Conservation (phyloP, 2,797 vertebrate genomes). For the Hemitrygon akajei region DNA sequence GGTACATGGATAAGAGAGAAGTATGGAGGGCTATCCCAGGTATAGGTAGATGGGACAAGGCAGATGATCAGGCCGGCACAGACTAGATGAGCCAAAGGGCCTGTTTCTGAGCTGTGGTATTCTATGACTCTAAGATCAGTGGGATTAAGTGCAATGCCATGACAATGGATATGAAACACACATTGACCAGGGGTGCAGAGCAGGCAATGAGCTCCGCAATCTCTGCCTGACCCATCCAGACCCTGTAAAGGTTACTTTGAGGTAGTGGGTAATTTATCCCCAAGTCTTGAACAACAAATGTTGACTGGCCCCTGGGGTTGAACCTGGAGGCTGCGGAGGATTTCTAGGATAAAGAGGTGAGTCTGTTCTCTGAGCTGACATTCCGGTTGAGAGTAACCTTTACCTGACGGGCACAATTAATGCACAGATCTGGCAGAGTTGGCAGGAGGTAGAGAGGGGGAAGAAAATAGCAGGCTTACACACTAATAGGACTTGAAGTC, state of each 20-base stretch:
- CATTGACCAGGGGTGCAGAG: too few species aligned
- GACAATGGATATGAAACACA: not conserved
- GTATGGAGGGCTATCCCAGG: too few species aligned
- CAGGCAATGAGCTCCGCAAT: not conserved
- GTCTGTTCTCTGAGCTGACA: not conserved
- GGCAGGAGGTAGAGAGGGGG: not conserved
- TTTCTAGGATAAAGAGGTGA: too few species aligned
- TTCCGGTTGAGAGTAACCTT: not conserved
- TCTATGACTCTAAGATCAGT: too few species aligned
- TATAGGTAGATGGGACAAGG: too few species aligned
- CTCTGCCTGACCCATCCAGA: not conserved
- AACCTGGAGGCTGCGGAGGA: not conserved
- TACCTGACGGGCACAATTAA: not conserved
- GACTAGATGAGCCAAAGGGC: too few species aligned
- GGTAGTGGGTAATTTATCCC: not conserved
- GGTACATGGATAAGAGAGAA: too few species aligned
- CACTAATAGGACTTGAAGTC: not conserved
- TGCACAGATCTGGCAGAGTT: not conserved
- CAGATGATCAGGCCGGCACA: too few species aligned
- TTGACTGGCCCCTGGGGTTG: not conserved
- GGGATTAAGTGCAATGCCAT: not conserved
- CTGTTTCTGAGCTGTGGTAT: too few species aligned
- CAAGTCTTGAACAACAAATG: not conserved
- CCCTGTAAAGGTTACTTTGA: not conserved
- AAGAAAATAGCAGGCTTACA: constrained; percentile 21